A percentile compares a stretch with the other conserved stretches of the same genome.
phyloP scores from a whole-genome alignment of 2,888 invertebrate species.

The Homarus gammarus region DNA sequence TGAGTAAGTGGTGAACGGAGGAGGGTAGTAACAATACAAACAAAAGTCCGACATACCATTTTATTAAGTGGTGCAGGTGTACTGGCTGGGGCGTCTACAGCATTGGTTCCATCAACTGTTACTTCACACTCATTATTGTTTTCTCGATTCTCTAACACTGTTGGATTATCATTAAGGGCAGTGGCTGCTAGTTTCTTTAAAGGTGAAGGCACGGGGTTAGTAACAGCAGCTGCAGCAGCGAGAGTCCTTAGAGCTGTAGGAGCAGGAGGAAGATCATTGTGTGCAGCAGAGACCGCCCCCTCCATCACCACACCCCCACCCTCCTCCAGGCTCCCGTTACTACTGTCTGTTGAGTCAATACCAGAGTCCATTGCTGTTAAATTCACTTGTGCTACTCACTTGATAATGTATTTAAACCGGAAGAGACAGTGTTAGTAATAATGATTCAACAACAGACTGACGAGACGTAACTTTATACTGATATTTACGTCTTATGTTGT shows the following conservation, averaged over 20 bases:
- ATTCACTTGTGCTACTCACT: background rate
- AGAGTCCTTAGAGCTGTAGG: constrained; percentile 4
- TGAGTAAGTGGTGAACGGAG: background rate
- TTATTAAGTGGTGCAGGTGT: background rate
- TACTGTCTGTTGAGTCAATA: constrained; percentile 68
- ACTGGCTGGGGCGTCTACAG: background rate
- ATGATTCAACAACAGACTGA: too few relatives aligned
- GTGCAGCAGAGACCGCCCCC: background rate
- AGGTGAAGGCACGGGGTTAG: constrained; percentile 9
- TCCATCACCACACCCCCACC: constrained; percentile 4
- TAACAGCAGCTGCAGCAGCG: constrained; percentile 12
- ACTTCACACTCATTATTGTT: constrained; percentile 6
- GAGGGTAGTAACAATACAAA: too few relatives aligned
- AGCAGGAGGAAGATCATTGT: background rate
- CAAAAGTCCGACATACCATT: constrained; percentile 9
- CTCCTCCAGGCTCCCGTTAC: constrained; percentile 62
- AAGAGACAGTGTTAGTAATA: too few relatives aligned
- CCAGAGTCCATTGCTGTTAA: constrained; percentile 55
- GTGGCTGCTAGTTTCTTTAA: constrained; percentile 36
- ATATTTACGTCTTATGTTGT: too few relatives aligned
- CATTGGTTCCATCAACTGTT: background rate
- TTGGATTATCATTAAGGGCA: constrained; percentile 11
- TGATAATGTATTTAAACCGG: too few relatives aligned
- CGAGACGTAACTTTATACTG: too few relatives aligned
- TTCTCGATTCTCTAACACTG: background rate